Percentiles rank a stretch among this genome's conserved stretches.
Evolutionary conservation across 1,140 invertebrate genomes (phyloP).

Genomic region (Drosophila mayri): DNA sequence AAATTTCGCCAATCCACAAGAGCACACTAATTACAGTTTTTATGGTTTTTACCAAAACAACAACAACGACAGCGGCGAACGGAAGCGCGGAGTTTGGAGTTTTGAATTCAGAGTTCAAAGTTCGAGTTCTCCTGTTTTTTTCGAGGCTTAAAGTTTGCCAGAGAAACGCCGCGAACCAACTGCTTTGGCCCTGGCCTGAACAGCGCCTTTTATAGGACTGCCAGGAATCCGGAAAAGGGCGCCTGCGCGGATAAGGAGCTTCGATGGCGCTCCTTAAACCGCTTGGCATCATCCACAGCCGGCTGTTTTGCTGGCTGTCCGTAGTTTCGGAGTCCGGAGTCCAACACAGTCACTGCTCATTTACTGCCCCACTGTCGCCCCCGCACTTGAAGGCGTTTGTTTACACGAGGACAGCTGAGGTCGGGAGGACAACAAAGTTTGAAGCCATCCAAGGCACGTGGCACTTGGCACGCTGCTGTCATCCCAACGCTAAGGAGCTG

Average conservation of each 20-base stretch:
- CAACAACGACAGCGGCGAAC: conserved; percentile 6
- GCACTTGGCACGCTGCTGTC: conserved; percentile 51
- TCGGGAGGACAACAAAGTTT: conserved; percentile 50
- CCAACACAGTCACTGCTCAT: conserved; percentile 51
- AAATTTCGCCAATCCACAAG: conserved; percentile 54
- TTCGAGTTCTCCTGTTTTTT: neutral
- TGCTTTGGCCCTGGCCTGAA: conserved; percentile 24
- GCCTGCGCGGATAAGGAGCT: conserved; percentile 63
- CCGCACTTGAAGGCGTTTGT: conserved; percentile 53
- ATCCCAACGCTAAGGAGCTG: conserved; percentile 44
- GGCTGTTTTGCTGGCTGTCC: conserved; percentile 28
- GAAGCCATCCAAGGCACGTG: conserved; percentile 50
- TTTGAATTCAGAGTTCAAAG: neutral
- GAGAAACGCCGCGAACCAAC: conserved; percentile 51
- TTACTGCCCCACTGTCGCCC: conserved; percentile 21
- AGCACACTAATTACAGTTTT: conserved; percentile 61
- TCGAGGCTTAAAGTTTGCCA: conserved; percentile 6
- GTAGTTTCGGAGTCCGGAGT: conserved; percentile 1
- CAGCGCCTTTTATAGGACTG: conserved; percentile 59
- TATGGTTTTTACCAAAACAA: conserved; percentile 27
- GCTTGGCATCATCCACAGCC: conserved; percentile 10
- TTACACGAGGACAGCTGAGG: conserved; percentile 73
- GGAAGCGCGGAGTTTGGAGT: conserved; percentile 5
- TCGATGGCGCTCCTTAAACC: neutral
- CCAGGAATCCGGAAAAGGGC: neutral